phyloP scores from a whole-genome alignment of 2,113 vertebrate species.

The Ondatra zibethicus region DNA sequence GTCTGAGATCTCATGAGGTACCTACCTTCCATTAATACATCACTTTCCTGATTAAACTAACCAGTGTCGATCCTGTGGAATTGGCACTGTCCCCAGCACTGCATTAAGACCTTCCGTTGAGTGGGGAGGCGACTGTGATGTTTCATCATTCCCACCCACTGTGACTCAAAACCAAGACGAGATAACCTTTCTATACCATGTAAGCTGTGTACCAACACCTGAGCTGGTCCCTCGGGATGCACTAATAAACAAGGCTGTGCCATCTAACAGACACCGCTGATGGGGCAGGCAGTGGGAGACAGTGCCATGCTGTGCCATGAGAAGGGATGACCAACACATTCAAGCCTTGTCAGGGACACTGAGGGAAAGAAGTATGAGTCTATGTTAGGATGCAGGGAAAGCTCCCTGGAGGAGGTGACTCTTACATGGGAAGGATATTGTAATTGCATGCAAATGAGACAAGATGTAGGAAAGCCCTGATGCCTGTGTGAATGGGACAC shows the following conservation, averaged over 20 bases:
- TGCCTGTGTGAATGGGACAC: background rate
- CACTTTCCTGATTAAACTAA: background rate
- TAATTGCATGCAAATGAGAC: background rate
- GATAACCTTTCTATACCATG: background rate
- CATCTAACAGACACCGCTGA: background rate
- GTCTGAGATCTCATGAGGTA: background rate
- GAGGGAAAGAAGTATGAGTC: background rate
- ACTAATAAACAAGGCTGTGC: background rate
- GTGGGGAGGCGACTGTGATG: background rate
- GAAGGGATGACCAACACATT: accelerated
- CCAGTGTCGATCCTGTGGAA: background rate
- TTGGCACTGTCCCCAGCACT: background rate
- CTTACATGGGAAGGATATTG: background rate
- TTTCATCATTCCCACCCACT: background rate
- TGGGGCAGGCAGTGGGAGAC: background rate
- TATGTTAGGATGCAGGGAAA: background rate
- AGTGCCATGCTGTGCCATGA: background rate
- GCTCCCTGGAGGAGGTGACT: background rate
- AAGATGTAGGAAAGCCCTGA: accelerated
- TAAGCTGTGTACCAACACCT: accelerated
- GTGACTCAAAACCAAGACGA: background rate
- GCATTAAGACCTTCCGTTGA: background rate
- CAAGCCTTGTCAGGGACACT: background rate
- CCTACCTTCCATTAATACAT: background rate
- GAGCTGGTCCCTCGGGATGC: background rate